Evolutionary conservation across 2,797 vertebrate genomes (phyloP).

Genomic region (Varecia variegata): DNA sequence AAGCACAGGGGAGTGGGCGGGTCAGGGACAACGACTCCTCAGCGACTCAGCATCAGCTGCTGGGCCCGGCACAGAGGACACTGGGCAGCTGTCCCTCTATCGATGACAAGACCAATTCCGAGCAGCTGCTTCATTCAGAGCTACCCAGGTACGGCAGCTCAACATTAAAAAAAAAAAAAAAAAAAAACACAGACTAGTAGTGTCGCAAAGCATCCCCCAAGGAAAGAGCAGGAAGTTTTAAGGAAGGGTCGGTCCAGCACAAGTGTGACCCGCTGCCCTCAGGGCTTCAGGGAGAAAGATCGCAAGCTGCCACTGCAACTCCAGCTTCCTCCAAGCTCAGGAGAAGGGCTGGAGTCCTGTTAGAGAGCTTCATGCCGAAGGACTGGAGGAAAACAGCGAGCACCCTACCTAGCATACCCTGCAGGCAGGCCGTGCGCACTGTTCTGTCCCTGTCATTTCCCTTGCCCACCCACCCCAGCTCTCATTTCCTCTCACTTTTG

Average conservation of each 20-base stretch:
- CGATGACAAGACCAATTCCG: fast-evolving
- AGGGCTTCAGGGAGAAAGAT: not conserved
- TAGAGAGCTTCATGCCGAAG: fast-evolving
- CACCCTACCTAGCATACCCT: fast-evolving
- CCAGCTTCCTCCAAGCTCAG: not conserved
- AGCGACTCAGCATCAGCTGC: fast-evolving
- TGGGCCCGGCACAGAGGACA: fast-evolving
- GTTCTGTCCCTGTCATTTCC: fast-evolving
- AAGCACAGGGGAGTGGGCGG: fast-evolving
- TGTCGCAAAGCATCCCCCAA: not conserved
- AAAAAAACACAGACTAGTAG: fast-evolving
- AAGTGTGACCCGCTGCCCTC: fast-evolving
- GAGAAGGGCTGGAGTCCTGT: fast-evolving
- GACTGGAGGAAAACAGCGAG: too few species aligned
- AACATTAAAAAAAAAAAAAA: not conserved
- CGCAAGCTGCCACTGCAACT: fast-evolving
- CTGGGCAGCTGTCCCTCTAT: fast-evolving
- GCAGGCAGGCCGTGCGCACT: fast-evolving
- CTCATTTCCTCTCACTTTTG: fast-evolving
- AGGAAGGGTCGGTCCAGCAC: fast-evolving
- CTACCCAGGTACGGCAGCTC: not conserved
- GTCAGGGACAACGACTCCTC: fast-evolving
- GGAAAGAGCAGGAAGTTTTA: not conserved
- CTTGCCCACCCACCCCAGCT: not conserved
- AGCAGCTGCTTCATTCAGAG: not conserved